These are phyloP conservation scores for Hyalella azteca DNA, from an alignment of 2,888 invertebrate species.

Conservation along the genomic window DNA sequence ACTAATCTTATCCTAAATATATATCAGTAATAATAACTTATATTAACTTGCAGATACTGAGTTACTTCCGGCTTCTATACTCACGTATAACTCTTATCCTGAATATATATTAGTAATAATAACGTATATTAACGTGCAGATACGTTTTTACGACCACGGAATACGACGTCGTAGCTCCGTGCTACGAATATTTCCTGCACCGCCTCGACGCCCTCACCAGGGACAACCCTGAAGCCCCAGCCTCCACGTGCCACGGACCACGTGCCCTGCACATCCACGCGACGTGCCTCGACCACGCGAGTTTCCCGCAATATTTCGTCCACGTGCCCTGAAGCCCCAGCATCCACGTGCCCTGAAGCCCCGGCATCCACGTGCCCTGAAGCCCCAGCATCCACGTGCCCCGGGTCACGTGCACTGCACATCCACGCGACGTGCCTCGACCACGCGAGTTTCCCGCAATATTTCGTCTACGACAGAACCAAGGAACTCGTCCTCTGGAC, in stretches of 20 bases:
- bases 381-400: neutral
- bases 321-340: neutral
- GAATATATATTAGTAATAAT: no score
- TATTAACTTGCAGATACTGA: no score
- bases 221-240: slow-evolving; percentile 35
- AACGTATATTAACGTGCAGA: slow-evolving; percentile 62
- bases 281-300: no score
- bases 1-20: no score
- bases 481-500: slow-evolving; percentile 79
- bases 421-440: no score
- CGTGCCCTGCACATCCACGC: neutral
- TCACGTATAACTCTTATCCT: no score
- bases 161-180: slow-evolving; percentile 82
- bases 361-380: neutral
- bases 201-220: slow-evolving; percentile 64
- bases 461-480: slow-evolving; percentile 80
- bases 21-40: no score
- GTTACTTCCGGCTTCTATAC: no score
- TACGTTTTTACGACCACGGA: slow-evolving; percentile 84
- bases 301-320: neutral
- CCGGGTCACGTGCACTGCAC: neutral
- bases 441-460: slow-evolving; percentile 71
- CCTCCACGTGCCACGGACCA: neutral
- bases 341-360: neutral
- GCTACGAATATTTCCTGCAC: slow-evolving; percentile 81